phyloP scores from a whole-genome alignment of 2,888 invertebrate genomes.

The Malachius bipustulatus region DNA sequence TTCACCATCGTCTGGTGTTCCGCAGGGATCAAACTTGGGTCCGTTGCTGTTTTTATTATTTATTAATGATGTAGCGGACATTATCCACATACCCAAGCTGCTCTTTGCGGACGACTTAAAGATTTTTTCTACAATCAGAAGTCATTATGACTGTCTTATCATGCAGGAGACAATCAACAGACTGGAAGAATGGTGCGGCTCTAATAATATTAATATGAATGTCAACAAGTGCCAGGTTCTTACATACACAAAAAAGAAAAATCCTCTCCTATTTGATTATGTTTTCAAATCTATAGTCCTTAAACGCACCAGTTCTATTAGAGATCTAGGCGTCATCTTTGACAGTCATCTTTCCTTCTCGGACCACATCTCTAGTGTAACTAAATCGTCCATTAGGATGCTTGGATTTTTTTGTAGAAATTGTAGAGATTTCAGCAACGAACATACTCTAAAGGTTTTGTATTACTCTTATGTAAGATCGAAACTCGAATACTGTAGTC shows the following conservation, averaged over 20 bases:
- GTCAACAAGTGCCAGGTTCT: background rate
- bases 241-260: background rate
- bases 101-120: background rate
- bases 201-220: background rate
- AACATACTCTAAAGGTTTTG: no score
- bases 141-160: background rate
- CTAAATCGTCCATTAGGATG: no score
- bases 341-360: no score
- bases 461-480: no score
- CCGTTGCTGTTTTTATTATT: background rate
- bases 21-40: background rate
- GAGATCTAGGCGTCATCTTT: no score
- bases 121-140: background rate
- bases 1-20: background rate
- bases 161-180: background rate
- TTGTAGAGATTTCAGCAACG: no score
- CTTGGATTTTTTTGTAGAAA: no score
- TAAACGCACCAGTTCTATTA: no score
- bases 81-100: background rate
- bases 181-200: background rate
- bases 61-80: background rate
- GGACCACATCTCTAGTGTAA: no score
- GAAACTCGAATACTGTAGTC: no score
- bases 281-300: no score
- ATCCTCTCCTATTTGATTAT: no score